These are phyloP conservation scores for Dynastes maya DNA, from an alignment of 2,888 invertebrate species.

Conservation along the genomic window DNA sequence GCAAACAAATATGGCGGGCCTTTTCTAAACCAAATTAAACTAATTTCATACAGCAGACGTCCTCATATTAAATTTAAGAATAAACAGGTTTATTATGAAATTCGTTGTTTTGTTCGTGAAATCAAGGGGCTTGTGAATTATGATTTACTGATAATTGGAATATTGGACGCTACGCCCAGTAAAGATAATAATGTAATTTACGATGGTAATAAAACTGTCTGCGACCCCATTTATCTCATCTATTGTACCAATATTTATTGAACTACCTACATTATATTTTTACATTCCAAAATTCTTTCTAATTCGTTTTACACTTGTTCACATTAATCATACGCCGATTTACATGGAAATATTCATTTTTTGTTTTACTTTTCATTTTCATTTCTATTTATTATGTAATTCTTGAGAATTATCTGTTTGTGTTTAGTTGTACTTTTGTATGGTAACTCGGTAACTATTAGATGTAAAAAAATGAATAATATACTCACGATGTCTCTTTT, in stretches of 20 bases:
- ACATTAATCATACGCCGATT: no score
- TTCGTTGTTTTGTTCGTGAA: neutral
- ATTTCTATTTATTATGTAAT: no score
- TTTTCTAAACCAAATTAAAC: constrained; percentile 3
- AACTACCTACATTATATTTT: neutral
- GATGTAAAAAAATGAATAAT: no score
- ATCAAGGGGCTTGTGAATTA: constrained; percentile 11
- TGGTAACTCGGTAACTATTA: no score
- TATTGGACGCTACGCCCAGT: neutral
- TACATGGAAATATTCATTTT: no score
- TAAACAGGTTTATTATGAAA: neutral
- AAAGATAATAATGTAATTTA: constrained; percentile 13
- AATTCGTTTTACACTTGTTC: neutral
- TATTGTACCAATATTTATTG: neutral
- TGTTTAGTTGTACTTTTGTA: no score
- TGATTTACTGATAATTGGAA: constrained; percentile 27
- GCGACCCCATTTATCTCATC: neutral
- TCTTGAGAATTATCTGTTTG: no score
- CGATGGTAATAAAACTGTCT: constrained; percentile 3
- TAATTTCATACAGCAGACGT: constrained; percentile 11
- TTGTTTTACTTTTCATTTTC: no score
- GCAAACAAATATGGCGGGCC: neutral
- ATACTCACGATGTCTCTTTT: no score
- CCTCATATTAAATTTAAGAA: constrained; percentile 1
- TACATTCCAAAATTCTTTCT: neutral